A percentile compares a stretch with the other conserved stretches of the same genome.
These are phyloP conservation scores for Lycodopsis pacificus DNA, from an alignment of 2,797 vertebrate genomes.

Conservation along the genomic window DNA sequence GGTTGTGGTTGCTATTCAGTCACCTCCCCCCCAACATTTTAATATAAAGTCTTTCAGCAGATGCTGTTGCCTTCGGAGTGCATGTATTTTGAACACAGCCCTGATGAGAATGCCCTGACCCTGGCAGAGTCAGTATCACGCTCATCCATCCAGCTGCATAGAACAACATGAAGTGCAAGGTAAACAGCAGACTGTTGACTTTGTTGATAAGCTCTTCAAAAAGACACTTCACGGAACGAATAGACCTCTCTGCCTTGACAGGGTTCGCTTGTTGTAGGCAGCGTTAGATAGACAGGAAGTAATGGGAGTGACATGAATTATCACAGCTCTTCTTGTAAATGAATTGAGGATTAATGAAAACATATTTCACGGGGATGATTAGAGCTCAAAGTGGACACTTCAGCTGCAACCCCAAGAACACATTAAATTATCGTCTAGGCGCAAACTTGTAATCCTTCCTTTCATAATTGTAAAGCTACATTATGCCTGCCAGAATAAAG, in stretches of 20 bases:
- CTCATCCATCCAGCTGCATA: conserved; percentile 22
- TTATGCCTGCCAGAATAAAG: not conserved
- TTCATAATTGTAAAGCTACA: not conserved
- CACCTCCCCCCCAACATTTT: conserved; percentile 4
- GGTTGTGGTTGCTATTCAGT: conserved; percentile 5
- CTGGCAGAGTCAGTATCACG: conserved; percentile 16
- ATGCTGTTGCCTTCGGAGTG: conserved; percentile 7
- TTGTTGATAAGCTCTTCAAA: conserved; percentile 50
- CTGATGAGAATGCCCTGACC: conserved; percentile 21
- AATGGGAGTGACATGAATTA: conserved; percentile 5
- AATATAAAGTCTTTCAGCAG: conserved; percentile 20
- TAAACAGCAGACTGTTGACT: conserved; percentile 57
- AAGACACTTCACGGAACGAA: conserved; percentile 25
- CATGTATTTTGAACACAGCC: conserved; percentile 4
- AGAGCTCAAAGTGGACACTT: conserved; percentile 8
- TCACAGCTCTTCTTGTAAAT: conserved; percentile 1
- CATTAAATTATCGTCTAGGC: not conserved
- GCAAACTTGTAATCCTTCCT: not conserved
- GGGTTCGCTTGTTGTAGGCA: not conserved
- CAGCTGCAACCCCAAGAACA: not conserved
- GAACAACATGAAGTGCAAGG: conserved; percentile 42
- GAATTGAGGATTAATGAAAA: not conserved
- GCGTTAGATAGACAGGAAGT: conserved; percentile 1
- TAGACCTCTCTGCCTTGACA: conserved; percentile 17
- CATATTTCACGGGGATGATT: not conserved